These are phyloP conservation scores for Harpalus rufipes DNA, from an alignment of 2,888 invertebrate genomes.

Conservation along the genomic window DNA sequence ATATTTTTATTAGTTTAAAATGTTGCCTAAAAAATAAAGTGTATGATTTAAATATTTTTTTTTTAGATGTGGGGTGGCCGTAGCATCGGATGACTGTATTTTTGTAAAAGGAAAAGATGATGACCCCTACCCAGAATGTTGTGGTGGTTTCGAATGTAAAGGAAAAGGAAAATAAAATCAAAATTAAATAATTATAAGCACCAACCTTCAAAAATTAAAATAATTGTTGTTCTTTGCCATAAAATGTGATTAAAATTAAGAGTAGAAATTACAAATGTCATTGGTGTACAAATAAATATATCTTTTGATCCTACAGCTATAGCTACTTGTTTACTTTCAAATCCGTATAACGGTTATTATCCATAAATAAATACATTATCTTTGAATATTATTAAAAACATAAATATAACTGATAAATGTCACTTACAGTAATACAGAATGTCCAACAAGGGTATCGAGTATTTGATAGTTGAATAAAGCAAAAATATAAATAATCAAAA, in stretches of 20 bases:
- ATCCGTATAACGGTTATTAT: neutral
- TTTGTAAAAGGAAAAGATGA: neutral
- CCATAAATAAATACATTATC: too few relatives aligned
- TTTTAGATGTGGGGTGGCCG: conserved; percentile 16
- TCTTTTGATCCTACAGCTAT: neutral
- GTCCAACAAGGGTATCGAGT: too few relatives aligned
- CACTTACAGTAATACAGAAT: too few relatives aligned
- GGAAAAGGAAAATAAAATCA: neutral
- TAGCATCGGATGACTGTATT: neutral
- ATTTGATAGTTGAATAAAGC: too few relatives aligned
- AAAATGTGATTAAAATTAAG: neutral
- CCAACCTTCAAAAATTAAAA: neutral
- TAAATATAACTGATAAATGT: too few relatives aligned
- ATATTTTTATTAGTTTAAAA: too few relatives aligned
- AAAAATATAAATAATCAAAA: too few relatives aligned
- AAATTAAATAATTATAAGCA: too few relatives aligned
- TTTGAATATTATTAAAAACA: too few relatives aligned
- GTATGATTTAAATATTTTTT: neutral
- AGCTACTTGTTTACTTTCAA: neutral
- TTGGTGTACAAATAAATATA: neutral
- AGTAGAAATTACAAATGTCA: too few relatives aligned
- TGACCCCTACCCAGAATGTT: conserved; percentile 20
- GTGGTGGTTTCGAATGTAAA: conserved; percentile 6
- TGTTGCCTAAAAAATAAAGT: neutral
- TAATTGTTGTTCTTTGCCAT: neutral